Conservation (phyloP, 1,140 invertebrate species). For the Pentalonia nigronervosa region DNA sequence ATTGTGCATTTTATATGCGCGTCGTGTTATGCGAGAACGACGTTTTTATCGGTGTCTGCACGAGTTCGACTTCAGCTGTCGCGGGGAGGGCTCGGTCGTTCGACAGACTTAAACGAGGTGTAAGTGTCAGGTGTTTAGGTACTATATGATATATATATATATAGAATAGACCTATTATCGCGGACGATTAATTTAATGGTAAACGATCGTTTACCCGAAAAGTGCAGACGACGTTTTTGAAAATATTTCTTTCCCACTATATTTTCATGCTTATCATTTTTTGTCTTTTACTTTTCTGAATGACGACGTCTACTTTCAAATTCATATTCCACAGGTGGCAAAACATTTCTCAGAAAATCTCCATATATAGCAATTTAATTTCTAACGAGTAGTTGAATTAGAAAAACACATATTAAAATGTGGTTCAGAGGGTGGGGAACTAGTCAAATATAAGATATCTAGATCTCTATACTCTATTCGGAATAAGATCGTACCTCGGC, state of each 20-base stretch:
- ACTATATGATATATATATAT: too few relatives aligned
- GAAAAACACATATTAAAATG: too few relatives aligned
- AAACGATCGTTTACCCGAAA: not conserved
- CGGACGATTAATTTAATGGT: not conserved
- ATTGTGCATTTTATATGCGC: not conserved
- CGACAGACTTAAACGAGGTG: not conserved
- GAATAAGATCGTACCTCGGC: too few relatives aligned
- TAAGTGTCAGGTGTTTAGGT: too few relatives aligned
- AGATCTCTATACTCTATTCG: too few relatives aligned
- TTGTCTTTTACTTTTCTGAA: not conserved
- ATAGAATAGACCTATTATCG: not conserved
- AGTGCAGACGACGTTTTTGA: not conserved
- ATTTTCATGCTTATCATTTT: not conserved
- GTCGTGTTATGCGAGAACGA: not conserved
- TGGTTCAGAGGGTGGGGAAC: too few relatives aligned
- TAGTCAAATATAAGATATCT: too few relatives aligned
- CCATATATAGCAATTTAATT: too few relatives aligned
- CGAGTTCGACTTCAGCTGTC: not conserved
- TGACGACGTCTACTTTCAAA: not conserved
- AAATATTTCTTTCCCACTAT: not conserved
- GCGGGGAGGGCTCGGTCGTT: not conserved
- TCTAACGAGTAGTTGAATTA: too few relatives aligned
- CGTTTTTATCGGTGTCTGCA: not conserved
- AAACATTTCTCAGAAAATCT: not conserved
- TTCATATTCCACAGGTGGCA: not conserved